Evolutionary conservation across 2,888 invertebrate genomes (phyloP), one percentile per base, ranked within the genome.

Genomic region (Odontomyia ornata): DNA sequence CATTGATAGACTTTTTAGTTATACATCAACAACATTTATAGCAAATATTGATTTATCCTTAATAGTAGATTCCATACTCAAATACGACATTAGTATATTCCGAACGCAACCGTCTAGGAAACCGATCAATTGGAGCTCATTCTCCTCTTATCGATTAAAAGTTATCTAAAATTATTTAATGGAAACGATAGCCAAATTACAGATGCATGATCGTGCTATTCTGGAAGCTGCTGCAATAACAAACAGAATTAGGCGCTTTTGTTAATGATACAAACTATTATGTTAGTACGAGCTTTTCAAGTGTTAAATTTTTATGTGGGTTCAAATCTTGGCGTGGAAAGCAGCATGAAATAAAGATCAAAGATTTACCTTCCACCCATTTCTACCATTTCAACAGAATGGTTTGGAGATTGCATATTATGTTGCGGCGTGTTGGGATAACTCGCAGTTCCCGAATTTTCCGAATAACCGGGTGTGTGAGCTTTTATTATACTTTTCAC

Each of bases 401-500:
- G 91, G 86, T 93, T 93, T 0, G 95, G 94, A 52, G 52, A 52
- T 84, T 91, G 90, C 82, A 91, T 87, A 28, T 89, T 90, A 84
- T 93, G 92, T 86, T 92, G 93, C 0, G 94, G 93, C 13, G 92
- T 92, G 60, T 89, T 89, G 18, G 90, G 90, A 82, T 90, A 90
- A 81, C 89, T 89, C 76, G 87, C 86, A 77, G 85, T 85, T 76
- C 85, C 85, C 1, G 88, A 87, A 30, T 86, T 87, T 79, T 89
- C 73, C 15, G 73, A 36, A 60, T 73, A 89, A 87, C 92, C 92
- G 47, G 95, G 95, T 62, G 96, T 92, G 78, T 94, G 94, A 0
- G 95, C 95, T 81, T 94, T 93, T 81, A 97, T 88, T 73, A 93
- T 89, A 27, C 95, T 95, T 84, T 92, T 93, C 79, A 96, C 95